phyloP scores from a whole-genome alignment of 2,888 invertebrate species.

The Sialis lutaria region DNA sequence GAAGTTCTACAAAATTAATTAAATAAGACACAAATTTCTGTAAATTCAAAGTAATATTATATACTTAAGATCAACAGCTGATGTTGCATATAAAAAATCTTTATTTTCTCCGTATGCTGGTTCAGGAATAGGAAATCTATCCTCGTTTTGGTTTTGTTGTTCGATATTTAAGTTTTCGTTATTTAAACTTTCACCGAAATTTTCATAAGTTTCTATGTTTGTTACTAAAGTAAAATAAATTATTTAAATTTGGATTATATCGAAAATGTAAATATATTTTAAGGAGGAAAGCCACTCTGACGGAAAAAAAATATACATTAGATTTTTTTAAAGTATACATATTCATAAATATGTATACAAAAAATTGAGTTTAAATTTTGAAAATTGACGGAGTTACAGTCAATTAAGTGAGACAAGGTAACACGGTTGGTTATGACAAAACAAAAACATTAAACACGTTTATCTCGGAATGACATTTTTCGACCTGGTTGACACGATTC shows the following conservation, averaged over 20 bases:
- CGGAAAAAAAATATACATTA: no score
- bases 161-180: neutral
- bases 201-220: neutral
- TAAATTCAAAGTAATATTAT: slow-evolving; percentile 4
- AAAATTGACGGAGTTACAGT: no score
- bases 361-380: no score
- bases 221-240: neutral
- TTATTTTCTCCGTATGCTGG: slow-evolving; percentile 30
- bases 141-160: slow-evolving; percentile 3
- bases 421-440: no score
- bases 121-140: slow-evolving; percentile 22
- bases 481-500: no score
- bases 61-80: slow-evolving; percentile 29
- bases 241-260: neutral
- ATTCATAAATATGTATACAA: no score
- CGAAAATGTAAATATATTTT: neutral
- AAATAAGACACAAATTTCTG: slow-evolving; percentile 5
- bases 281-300: no score
- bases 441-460: no score
- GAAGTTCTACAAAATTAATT: slow-evolving; percentile 25
- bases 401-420: no score
- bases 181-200: neutral
- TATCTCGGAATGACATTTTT: no score
- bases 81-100: slow-evolving; percentile 34
- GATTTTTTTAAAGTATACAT: no score